Conservation (phyloP, 2,113 vertebrate genomes). For the Gopherus flavomarginatus region DNA sequence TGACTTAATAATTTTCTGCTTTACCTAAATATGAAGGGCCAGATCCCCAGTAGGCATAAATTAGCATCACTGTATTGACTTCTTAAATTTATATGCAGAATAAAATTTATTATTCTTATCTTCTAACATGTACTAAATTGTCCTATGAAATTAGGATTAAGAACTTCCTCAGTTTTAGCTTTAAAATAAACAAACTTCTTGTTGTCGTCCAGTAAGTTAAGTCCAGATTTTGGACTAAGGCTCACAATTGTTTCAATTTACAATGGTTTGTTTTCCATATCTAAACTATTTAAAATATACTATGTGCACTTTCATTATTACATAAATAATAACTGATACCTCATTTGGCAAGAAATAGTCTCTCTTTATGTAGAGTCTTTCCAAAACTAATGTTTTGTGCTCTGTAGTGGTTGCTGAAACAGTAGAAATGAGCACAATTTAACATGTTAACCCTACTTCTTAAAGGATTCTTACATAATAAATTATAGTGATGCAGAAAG, state of each 20-base stretch:
- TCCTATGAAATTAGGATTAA: background rate
- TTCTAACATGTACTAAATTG: background rate
- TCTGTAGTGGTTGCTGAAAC: background rate
- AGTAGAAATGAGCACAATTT: background rate
- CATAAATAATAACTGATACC: background rate
- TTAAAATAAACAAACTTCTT: background rate
- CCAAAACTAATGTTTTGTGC: background rate
- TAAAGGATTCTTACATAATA: background rate
- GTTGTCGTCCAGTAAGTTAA: background rate
- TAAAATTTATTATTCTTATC: background rate
- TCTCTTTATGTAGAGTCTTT: background rate
- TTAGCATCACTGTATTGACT: background rate
- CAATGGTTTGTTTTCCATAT: background rate
- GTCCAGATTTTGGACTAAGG: background rate
- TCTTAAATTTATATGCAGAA: background rate
- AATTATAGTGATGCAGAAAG: background rate
- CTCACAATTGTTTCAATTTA: background rate
- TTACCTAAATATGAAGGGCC: background rate
- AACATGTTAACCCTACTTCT: background rate
- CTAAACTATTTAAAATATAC: background rate
- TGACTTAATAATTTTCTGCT: background rate
- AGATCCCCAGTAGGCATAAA: background rate
- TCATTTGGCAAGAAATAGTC: background rate
- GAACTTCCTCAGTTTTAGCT: background rate
- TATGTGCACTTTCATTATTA: background rate